Base-by-base conservation (phyloP, 2,888 invertebrate genomes). In the Apamea epomidion region DNA sequence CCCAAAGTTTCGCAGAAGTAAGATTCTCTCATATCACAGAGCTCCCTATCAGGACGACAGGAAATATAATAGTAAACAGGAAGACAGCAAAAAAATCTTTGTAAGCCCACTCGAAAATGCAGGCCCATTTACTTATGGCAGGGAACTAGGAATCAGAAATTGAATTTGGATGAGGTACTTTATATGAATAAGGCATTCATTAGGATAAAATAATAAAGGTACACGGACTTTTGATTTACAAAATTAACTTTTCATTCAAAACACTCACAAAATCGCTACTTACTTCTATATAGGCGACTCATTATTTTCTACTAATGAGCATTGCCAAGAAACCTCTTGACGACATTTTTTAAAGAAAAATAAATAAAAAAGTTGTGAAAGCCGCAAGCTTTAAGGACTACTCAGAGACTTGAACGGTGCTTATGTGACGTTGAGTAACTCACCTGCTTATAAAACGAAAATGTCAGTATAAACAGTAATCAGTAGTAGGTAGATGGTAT, bases 301-400 rank as follows among this genome's bases (percentile, higher is more conserved):
- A 89, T 89, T 89, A 89, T 89, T 81, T 88, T 83, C 42, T 82
- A 81, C 83, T 89, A 89, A 90, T 89, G 88, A 89, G 90, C 84
- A 80, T 78, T 82, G 85, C 78, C 62, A 81, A 84, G 85, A 71
- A 89, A 85, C 72, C 82, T 82, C 80, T 85, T 81, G 74, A 83
- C 70, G 76, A 84, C 82, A 80, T 90, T 88, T 87, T 82, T 86
- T 70, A 64, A 87, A 84, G 78, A 84, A 84, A 87, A 82, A 84
- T 83, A 83, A 85, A 89, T 78, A 76, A 89, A 87, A 88, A 90
- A 85, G 78, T 87, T 84, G 81, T 87, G 82, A 82, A 89, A 86
- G 87, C 82, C 85, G 67, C 82, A 85, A 83, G 80, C 88, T 85
- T 58, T 80, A 80, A 90, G 90, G 83, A 83, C 85, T 87, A 83